Conservation (phyloP, 2,797 vertebrate species). For the Gymnodraco acuticeps region DNA sequence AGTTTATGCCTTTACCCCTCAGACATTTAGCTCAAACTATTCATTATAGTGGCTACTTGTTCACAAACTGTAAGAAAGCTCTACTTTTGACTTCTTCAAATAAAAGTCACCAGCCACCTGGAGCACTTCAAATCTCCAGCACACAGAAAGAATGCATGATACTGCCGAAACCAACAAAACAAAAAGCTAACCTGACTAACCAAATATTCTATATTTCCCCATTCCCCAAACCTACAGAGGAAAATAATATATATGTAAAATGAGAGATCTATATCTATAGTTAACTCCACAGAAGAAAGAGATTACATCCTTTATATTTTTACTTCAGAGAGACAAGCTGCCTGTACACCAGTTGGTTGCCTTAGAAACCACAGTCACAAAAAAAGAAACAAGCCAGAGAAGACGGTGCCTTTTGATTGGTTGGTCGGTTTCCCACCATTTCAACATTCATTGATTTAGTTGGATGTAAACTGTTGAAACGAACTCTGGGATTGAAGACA, state of each 20-base stretch:
- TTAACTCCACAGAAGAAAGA: constrained; percentile 76
- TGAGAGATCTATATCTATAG: constrained; percentile 80
- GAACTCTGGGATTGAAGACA: constrained; percentile 77
- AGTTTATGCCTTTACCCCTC: constrained; percentile 27
- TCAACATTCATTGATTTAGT: constrained; percentile 77
- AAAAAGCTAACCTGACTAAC: constrained; percentile 80
- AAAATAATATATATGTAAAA: constrained; percentile 77
- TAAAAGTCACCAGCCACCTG: constrained; percentile 67
- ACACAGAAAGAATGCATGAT: constrained; percentile 79
- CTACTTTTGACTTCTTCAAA: constrained; percentile 55
- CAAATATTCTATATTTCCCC: constrained; percentile 80
- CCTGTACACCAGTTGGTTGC: constrained; percentile 87
- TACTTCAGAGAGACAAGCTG: constrained; percentile 83
- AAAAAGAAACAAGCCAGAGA: constrained; percentile 73
- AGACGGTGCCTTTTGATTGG: constrained; percentile 88
- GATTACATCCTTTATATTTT: constrained; percentile 87
- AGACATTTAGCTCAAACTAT: constrained; percentile 27
- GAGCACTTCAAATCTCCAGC: constrained; percentile 61
- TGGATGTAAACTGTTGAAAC: constrained; percentile 76
- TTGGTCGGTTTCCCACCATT: constrained; percentile 80
- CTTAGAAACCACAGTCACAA: constrained; percentile 87
- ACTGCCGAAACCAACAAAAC: constrained; percentile 72
- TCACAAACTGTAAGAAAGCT: constrained; percentile 22
- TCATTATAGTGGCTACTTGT: constrained; percentile 28
- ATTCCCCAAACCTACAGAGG: constrained; percentile 74